These are phyloP conservation scores for Dichetophora obliterata DNA, from an alignment of 2,888 invertebrate genomes.

Conservation along the genomic window DNA sequence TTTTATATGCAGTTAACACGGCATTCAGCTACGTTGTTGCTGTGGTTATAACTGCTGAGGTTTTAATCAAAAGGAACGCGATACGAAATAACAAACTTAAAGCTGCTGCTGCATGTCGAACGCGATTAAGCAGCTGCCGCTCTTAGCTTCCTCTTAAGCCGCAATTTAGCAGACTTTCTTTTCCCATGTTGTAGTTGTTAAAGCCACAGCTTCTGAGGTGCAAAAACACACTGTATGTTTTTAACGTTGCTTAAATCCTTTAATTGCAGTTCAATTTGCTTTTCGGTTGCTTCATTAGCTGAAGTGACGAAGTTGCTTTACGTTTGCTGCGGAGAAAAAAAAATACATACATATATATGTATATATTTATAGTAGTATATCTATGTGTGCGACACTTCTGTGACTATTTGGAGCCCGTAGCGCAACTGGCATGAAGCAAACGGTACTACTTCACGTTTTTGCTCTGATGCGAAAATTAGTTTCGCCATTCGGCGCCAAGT, in stretches of 20 bases:
- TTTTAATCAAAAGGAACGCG: slow-evolving; percentile 37
- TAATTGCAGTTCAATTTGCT: slow-evolving; percentile 25
- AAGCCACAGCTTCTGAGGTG: neutral
- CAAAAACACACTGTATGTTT: neutral
- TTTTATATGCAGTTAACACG: neutral
- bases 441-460: neutral
- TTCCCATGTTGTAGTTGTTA: neutral
- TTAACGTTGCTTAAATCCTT: neutral
- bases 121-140: slow-evolving; percentile 66
- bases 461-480: slow-evolving; percentile 50
- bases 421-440: neutral
- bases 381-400: no score
- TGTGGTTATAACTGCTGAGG: slow-evolving; percentile 29
- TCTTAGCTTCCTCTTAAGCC: slow-evolving; percentile 22
- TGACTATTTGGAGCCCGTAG: no score
- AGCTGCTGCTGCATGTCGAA: slow-evolving; percentile 68
- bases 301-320: neutral
- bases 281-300: slow-evolving; percentile 19
- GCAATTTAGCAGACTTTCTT: slow-evolving; percentile 3
- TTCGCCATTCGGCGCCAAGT: slow-evolving; percentile 62
- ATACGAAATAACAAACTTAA: slow-evolving; percentile 63
- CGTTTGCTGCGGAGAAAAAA: neutral
- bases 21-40: slow-evolving; percentile 11
- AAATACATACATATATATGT: no score
- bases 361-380: no score